Base-by-base conservation (phyloP, 1,140 invertebrate species). In the Helicoverpa armigera region DNA sequence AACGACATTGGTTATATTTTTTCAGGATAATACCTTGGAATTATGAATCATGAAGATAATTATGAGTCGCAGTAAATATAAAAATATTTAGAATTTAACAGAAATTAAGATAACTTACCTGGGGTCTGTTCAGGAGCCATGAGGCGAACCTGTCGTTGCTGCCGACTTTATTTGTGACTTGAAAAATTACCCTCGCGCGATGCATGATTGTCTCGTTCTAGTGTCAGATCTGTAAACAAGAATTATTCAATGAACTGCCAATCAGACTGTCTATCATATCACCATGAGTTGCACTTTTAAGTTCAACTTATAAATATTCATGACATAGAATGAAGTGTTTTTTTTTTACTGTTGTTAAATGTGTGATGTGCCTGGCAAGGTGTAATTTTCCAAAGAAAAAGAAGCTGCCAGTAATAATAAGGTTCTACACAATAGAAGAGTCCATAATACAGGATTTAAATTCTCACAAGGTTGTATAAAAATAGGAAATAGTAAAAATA, bases 61-160 rank as follows among this genome's bases (percentile, higher is more conserved):
- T 16, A 16, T 7, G 7, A 56, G 4, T 1, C 2, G 2, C n/a
- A 3, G 16, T 7, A 35, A 5, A 31, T 65, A 14, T 43, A 18
- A 13, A 48, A 18, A 50, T 2, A 3, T 5, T 48, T 48, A 43
- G 9, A 48, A 11, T 72, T 48, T 14, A 10, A 2, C 29, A 11
- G 29, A 23, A 72, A 18, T 18, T n/a, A 23, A 70, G n/a, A 31
- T 48, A 4, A 23, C 83, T 85, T 79, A 95, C 95, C 95, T 94
- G 95, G 87, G 95, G 94, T 95, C 95, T 96, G 86, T 94, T 95
- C 83, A 95, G 91, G 83, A 97, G 95, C 97, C 97, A 98, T 90
- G 97, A 96, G 85, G 96, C 97, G 94, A 97, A 97, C 87, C 96
- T 96, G 91, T 97, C 96, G 82, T 95, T 96, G 84, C 95, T 96